These are phyloP conservation scores for Channa maculata DNA, from an alignment of 2,113 vertebrate genomes.

Conservation along the genomic window DNA sequence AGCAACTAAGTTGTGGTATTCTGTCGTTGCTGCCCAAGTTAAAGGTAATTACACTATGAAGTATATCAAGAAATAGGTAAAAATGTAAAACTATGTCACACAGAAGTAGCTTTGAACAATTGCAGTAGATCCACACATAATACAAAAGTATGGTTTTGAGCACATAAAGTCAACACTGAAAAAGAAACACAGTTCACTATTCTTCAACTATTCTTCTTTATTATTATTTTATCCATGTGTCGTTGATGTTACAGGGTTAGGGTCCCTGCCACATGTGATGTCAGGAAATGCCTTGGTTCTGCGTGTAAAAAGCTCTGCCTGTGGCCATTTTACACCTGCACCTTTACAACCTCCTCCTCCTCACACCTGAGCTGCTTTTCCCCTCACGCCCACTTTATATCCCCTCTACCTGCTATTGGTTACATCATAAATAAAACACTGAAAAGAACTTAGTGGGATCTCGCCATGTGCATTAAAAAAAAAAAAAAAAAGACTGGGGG, in stretches of 20 bases:
- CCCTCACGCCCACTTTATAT: background rate
- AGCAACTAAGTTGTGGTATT: no score
- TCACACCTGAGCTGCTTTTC: constrained; percentile 19
- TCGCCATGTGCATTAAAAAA: no score
- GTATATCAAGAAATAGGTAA: no score
- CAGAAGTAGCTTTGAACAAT: no score
- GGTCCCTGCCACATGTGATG: constrained; percentile 38
- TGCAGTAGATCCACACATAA: no score
- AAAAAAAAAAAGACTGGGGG: no score
- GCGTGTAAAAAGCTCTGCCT: constrained; percentile 13
- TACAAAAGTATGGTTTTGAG: no score
- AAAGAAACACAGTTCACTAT: constrained; percentile 1
- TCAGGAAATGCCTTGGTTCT: constrained; percentile 55
- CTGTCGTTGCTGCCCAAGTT: no score
- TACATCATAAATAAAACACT: background rate
- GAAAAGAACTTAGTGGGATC: no score
- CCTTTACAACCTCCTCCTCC: background rate
- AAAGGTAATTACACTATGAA: no score
- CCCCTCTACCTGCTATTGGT: constrained; percentile 13
- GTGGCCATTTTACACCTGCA: constrained; percentile 27
- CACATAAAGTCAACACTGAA: background rate
- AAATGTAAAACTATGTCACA: no score
- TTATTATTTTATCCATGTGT: constrained; percentile 55
- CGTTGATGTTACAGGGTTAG: constrained; percentile 50
- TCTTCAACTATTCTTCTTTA: constrained; percentile 62